Conservation (phyloP, 2,113 vertebrate genomes). For the Felis chaus region DNA sequence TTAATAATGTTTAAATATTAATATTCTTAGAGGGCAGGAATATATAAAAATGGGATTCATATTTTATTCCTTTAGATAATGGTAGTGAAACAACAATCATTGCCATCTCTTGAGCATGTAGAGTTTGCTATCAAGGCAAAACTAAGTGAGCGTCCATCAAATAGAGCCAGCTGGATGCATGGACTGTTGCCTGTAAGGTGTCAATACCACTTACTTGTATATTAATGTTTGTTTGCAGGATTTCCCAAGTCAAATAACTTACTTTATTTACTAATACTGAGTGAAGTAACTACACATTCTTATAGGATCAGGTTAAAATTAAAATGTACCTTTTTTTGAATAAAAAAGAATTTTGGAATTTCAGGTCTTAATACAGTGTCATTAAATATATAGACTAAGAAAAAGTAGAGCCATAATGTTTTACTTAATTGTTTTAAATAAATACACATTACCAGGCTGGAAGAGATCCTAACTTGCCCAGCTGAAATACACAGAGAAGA, state of each 20-base stretch:
- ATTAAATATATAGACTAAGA: neutral
- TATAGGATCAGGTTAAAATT: neutral
- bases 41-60: constrained; percentile 78
- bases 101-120: constrained; percentile 57
- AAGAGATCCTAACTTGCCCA: neutral
- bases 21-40: constrained; percentile 77
- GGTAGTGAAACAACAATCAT: constrained; percentile 68
- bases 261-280: neutral
- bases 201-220: neutral
- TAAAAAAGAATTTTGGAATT: neutral
- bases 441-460: neutral
- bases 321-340: neutral
- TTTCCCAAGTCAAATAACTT: constrained; percentile 19
- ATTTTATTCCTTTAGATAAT: constrained; percentile 79
- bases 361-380: neutral
- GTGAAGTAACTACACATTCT: neutral
- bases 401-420: neutral
- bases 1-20: constrained; percentile 80
- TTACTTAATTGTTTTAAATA: constrained; percentile 28
- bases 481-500: constrained; percentile 14
- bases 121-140: neutral
- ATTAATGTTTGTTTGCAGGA: neutral
- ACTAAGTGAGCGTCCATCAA: constrained; percentile 42
- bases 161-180: constrained; percentile 7
- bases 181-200: neutral